A percentile compares a stretch with the other conserved stretches of the same genome.
These are phyloP conservation scores for Bubalus kerabau DNA, from an alignment of 2,113 vertebrate genomes.

Conservation along the genomic window DNA sequence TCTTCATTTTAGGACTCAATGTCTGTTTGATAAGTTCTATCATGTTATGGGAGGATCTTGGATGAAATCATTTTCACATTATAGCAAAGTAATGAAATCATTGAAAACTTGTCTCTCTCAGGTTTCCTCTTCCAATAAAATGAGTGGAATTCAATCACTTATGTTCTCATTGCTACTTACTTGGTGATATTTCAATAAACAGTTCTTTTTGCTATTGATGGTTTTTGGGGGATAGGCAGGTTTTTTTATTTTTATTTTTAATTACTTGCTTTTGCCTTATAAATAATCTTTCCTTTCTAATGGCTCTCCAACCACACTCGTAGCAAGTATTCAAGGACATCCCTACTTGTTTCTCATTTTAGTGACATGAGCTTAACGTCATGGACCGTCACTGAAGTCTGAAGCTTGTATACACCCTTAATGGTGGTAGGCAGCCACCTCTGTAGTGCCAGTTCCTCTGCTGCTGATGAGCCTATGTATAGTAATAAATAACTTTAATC, in stretches of 20 bases:
- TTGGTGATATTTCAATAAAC: background rate
- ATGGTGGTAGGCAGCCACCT: background rate
- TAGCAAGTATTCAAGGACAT: background rate
- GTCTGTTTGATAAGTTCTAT: background rate
- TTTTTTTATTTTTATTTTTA: background rate
- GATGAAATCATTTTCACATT: background rate
- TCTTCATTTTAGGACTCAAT: background rate
- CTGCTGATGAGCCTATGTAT: background rate
- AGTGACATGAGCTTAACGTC: background rate
- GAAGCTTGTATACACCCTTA: background rate
- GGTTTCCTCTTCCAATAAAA: background rate
- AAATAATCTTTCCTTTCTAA: background rate
- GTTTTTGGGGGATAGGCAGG: background rate
- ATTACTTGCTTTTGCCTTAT: background rate
- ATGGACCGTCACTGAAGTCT: background rate
- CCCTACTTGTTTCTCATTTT: background rate
- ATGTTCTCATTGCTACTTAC: background rate
- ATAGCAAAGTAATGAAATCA: background rate
- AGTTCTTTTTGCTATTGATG: background rate
- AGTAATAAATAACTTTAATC: background rate
- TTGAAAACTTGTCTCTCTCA: background rate
- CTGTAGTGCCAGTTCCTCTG: background rate
- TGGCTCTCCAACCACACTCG: background rate
- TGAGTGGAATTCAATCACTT: background rate
- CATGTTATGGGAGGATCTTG: background rate